Evolutionary conservation across 2,888 invertebrate genomes (phyloP).

Genomic region (Apamea sordens): DNA sequence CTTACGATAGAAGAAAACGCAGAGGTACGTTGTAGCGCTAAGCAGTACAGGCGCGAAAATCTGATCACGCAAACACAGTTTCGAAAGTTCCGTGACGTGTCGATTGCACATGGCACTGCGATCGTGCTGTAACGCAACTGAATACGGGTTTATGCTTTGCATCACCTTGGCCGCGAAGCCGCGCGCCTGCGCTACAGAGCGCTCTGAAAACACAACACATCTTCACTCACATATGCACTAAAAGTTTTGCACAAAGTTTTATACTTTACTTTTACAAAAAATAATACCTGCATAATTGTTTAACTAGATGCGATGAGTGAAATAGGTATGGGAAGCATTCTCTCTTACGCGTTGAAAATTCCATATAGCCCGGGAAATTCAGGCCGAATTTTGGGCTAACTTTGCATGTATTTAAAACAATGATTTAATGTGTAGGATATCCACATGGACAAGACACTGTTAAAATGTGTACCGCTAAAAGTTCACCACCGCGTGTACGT

Average conservation of each 20-base stretch:
- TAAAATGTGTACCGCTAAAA: neutral
- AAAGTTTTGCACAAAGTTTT: slow-evolving; percentile 22
- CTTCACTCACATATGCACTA: neutral
- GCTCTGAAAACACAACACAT: neutral
- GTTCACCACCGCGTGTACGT: neutral
- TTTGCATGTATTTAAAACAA: neutral
- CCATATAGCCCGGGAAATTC: too few relatives aligned
- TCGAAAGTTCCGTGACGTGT: slow-evolving; percentile 25
- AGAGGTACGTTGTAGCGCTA: neutral
- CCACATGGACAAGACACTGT: neutral
- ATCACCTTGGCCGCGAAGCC: slow-evolving; percentile 33
- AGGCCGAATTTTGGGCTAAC: neutral
- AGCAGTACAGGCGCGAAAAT: neutral
- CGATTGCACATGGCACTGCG: slow-evolving; percentile 31
- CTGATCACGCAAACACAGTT: slow-evolving; percentile 21
- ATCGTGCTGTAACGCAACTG: slow-evolving; percentile 39
- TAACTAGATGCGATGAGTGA: too few relatives aligned
- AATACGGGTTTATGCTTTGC: slow-evolving; percentile 25
- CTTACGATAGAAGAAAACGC: neutral
- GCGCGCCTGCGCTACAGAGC: slow-evolving; percentile 44
- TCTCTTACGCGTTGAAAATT: neutral
- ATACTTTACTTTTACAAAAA: neutral
- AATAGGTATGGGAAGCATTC: neutral
- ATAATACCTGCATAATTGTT: neutral
- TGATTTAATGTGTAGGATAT: neutral